phyloP scores from a whole-genome alignment of 2,888 invertebrate species.

The Scaptodrosophila latifasciaeformis region DNA sequence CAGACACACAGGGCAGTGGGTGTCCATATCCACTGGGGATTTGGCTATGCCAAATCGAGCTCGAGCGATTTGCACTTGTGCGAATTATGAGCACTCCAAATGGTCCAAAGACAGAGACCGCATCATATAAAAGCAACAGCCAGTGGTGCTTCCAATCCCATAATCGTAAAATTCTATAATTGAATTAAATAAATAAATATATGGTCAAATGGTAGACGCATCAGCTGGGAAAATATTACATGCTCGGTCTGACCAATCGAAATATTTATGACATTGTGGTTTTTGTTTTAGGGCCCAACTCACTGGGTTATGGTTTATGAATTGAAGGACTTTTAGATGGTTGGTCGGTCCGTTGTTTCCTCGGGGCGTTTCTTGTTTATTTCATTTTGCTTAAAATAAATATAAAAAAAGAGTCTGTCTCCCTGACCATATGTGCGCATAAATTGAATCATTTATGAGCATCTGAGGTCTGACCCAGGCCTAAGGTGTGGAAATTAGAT shows the following conservation, averaged over 20 bases:
- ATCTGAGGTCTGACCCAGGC: too few species aligned
- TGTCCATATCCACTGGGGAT: slow-evolving; percentile 45
- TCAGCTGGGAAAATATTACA: slow-evolving; percentile 69
- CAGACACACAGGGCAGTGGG: slow-evolving; percentile 23
- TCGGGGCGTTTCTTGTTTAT: too few species aligned
- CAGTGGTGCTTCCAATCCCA: slow-evolving; percentile 69
- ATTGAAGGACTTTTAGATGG: too few species aligned
- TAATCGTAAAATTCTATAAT: slow-evolving; percentile 73
- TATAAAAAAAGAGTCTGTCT: not conserved
- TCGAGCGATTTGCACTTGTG: slow-evolving; percentile 62
- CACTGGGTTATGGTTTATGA: too few species aligned
- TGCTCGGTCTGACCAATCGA: too few species aligned
- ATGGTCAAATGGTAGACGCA: slow-evolving; percentile 40
- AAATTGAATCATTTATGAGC: slow-evolving; percentile 17
- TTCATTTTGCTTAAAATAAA: too few species aligned
- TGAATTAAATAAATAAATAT: slow-evolving; percentile 73
- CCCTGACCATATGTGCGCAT: slow-evolving; percentile 10
- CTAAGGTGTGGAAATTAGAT: too few species aligned
- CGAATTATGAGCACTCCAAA: slow-evolving; percentile 49
- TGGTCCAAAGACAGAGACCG: not conserved
- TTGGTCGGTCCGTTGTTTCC: too few species aligned
- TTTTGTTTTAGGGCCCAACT: slow-evolving; percentile 2
- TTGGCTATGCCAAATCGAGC: slow-evolving; percentile 18
- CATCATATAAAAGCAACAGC: too few species aligned
- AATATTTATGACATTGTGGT: slow-evolving; percentile 50